A percentile compares a stretch with the other conserved stretches of the same genome.
Conservation (phyloP, 2,888 invertebrate species). For the Tipula helvola region DNA sequence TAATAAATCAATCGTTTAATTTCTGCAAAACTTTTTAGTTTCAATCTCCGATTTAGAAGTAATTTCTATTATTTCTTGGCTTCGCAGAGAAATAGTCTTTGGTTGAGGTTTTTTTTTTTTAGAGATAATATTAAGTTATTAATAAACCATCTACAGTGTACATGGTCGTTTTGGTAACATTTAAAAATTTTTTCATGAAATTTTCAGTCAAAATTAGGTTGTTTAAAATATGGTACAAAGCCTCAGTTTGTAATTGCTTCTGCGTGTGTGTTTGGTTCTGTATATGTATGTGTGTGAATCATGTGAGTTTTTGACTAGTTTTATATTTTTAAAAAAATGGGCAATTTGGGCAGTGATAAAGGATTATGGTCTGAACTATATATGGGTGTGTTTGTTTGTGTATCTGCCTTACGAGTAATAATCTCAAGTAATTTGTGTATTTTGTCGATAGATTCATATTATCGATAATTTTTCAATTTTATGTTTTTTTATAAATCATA, state of each 20-base stretch:
- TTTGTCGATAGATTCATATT: neutral
- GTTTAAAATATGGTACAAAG: neutral
- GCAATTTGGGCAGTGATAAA: neutral
- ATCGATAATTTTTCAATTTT: neutral
- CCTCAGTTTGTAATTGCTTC: neutral
- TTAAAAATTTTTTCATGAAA: neutral
- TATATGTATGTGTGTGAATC: neutral
- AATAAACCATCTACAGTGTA: neutral
- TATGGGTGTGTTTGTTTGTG: neutral
- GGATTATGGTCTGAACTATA: neutral
- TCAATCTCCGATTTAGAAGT: neutral
- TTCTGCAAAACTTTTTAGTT: neutral
- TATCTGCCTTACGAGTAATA: neutral
- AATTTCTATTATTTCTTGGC: neutral
- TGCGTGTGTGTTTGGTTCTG: neutral
- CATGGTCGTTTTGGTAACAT: neutral
- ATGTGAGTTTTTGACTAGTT: neutral
- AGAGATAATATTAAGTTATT: neutral
- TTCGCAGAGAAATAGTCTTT: neutral
- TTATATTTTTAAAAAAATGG: neutral
- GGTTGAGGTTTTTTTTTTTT: neutral
- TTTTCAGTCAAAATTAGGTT: neutral
- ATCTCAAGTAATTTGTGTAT: neutral
- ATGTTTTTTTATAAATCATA: neutral
- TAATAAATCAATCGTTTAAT: neutral